Evolutionary conservation across 2,888 invertebrate species (phyloP).

Genomic region (Agrenia bidenticulata): DNA sequence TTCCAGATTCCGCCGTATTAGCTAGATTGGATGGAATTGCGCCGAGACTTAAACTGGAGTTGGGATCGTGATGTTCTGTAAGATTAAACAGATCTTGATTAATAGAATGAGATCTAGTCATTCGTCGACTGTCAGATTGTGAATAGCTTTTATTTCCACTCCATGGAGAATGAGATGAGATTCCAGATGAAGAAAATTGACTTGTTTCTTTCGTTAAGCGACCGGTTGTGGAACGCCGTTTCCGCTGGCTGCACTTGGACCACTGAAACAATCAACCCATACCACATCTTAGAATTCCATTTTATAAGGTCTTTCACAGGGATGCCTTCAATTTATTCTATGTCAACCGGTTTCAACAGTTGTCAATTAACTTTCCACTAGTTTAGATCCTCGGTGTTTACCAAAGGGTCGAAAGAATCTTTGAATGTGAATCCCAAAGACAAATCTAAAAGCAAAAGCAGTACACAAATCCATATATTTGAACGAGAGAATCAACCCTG

Average conservation of each 20-base stretch:
- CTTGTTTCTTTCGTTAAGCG: background rate
- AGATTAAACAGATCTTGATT: slow-evolving; percentile 7
- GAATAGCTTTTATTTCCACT: background rate
- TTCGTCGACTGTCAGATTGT: slow-evolving; percentile 3
- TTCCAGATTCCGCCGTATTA: no score
- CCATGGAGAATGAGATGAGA: background rate
- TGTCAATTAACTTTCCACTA: no score
- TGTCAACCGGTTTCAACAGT: no score
- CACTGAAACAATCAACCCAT: slow-evolving; percentile 28
- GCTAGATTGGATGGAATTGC: background rate
- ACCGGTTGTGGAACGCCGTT: slow-evolving; percentile 10
- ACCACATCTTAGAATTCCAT: no score
- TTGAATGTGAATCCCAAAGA: no score
- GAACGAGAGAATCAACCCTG: no score
- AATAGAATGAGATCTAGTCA: slow-evolving; percentile 13
- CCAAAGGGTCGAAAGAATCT: no score
- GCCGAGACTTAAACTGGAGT: background rate
- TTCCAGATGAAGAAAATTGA: background rate
- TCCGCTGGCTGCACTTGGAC: slow-evolving; percentile 27
- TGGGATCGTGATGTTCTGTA: background rate
- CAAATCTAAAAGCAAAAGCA: no score
- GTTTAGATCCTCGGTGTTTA: no score
- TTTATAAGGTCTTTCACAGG: no score
- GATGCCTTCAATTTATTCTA: no score
- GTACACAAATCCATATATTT: no score